phyloP scores from a whole-genome alignment of 2,888 invertebrate species.

The Plemyria rubiginata region DNA sequence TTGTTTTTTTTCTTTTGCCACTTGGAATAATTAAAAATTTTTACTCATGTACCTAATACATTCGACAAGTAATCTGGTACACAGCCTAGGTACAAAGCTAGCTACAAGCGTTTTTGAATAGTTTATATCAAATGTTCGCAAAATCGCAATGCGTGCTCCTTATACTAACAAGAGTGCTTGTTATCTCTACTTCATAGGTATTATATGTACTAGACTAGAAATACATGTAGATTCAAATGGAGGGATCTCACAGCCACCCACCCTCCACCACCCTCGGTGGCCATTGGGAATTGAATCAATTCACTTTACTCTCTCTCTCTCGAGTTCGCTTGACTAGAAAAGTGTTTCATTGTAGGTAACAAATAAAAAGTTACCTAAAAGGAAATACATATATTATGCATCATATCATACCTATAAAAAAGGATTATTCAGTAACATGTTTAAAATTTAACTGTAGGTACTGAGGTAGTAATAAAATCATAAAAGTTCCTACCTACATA shows the following conservation, averaged over 20 bases:
- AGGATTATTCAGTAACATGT: background rate
- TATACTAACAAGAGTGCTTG: constrained; percentile 23
- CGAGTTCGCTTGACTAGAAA: constrained; percentile 62
- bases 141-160: background rate
- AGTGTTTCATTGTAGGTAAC: constrained; percentile 53
- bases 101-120: too few species aligned
- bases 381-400: too few species aligned
- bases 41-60: too few species aligned
- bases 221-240: constrained; percentile 15
- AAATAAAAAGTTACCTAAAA: constrained; percentile 16
- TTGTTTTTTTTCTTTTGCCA: too few species aligned
- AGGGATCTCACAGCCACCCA: constrained; percentile 42
- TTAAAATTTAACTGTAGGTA: too few species aligned
- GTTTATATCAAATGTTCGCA: background rate
- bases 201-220: constrained; percentile 1
- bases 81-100: too few species aligned
- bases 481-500: background rate
- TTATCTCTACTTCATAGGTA: constrained; percentile 12
- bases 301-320: constrained; percentile 61
- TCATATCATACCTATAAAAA: too few species aligned
- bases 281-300: constrained; percentile 77
- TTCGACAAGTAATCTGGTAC: too few species aligned
- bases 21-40: too few species aligned
- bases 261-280: constrained; percentile 45
- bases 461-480: background rate